These are phyloP conservation scores for Morpho helenor DNA, from an alignment of 2,888 invertebrate species.

Conservation along the genomic window DNA sequence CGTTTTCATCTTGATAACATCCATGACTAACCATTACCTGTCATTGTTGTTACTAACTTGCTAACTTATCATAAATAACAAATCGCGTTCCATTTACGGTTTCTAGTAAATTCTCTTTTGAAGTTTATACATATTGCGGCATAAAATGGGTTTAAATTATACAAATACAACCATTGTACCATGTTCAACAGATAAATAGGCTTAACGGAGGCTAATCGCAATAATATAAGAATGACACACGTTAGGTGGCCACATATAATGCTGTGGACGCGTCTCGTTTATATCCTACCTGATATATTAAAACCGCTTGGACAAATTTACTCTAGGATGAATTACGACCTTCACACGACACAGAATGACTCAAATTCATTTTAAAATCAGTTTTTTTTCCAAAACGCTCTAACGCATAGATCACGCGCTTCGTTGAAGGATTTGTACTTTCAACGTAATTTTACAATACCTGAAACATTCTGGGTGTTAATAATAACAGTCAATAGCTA, in stretches of 20 bases:
- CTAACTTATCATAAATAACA: no score
- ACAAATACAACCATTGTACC: slow-evolving; percentile 5
- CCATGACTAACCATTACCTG: no score
- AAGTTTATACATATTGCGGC: slow-evolving; percentile 15
- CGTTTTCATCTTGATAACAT: no score
- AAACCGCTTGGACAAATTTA: slow-evolving; percentile 58
- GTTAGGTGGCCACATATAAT: slow-evolving; percentile 8
- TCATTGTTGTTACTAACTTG: no score
- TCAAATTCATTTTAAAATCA: slow-evolving; percentile 32
- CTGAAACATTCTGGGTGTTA: slow-evolving; percentile 13
- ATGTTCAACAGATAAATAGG: slow-evolving; percentile 20
- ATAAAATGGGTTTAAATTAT: slow-evolving; percentile 5
- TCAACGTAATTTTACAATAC: slow-evolving; percentile 22
- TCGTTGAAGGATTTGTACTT: slow-evolving; percentile 23
- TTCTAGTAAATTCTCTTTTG: not conserved
- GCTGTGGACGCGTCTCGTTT: slow-evolving; percentile 19
- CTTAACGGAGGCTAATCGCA: slow-evolving; percentile 17
- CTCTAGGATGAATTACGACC: slow-evolving; percentile 37
- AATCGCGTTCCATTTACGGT: no score
- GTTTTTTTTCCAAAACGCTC: slow-evolving; percentile 30
- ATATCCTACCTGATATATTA: slow-evolving; percentile 56
- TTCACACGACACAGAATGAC: slow-evolving; percentile 34
- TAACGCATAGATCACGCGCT: slow-evolving; percentile 35
- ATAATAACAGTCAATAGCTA: not conserved
- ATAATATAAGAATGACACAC: slow-evolving; percentile 15